phyloP scores from a whole-genome alignment of 2,888 invertebrate species.

The Agrilus mali region DNA sequence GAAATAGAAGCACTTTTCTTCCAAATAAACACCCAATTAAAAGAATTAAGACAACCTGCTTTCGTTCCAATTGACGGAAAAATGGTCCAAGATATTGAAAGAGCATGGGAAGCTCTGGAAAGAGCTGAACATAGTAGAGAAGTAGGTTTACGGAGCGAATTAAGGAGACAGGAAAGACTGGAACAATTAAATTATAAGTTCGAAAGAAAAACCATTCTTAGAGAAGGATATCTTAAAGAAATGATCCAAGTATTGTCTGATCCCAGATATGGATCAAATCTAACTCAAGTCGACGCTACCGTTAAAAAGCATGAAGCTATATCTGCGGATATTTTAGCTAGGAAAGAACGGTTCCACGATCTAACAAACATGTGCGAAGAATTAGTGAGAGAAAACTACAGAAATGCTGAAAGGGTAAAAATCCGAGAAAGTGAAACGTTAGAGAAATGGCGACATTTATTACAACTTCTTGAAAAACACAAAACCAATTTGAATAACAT shows the following conservation, averaged over 20 bases:
- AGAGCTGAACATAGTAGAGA: slow-evolving; percentile 90
- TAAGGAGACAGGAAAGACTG: slow-evolving; percentile 81
- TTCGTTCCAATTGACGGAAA: slow-evolving; percentile 82
- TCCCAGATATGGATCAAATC: slow-evolving; percentile 78
- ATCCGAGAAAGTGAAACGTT: slow-evolving; percentile 53
- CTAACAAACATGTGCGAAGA: slow-evolving; percentile 89
- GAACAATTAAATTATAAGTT: slow-evolving; percentile 95
- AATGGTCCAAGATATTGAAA: slow-evolving; percentile 87
- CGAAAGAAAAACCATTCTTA: slow-evolving; percentile 84
- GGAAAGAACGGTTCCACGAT: slow-evolving; percentile 88
- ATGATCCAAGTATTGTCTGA: slow-evolving; percentile 93
- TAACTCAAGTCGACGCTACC: slow-evolving; percentile 91
- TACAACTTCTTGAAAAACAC: slow-evolving; percentile 76
- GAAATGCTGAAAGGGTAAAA: slow-evolving; percentile 70
- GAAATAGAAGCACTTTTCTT: slow-evolving; percentile 95
- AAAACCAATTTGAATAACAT: slow-evolving; percentile 61
- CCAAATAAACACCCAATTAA: slow-evolving; percentile 90
- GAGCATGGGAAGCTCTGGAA: slow-evolving; percentile 87
- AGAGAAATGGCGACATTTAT: slow-evolving; percentile 74
- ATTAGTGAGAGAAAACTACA: slow-evolving; percentile 81
- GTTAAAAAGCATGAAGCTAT: slow-evolving; percentile 98
- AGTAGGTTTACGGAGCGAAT: slow-evolving; percentile 80
- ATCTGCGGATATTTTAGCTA: slow-evolving; percentile 87
- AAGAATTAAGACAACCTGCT: slow-evolving; percentile 81
- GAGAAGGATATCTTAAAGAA: slow-evolving; percentile 92